Evolutionary conservation across 2,888 invertebrate species (phyloP).

Genomic region (Acrobasis repandana): DNA sequence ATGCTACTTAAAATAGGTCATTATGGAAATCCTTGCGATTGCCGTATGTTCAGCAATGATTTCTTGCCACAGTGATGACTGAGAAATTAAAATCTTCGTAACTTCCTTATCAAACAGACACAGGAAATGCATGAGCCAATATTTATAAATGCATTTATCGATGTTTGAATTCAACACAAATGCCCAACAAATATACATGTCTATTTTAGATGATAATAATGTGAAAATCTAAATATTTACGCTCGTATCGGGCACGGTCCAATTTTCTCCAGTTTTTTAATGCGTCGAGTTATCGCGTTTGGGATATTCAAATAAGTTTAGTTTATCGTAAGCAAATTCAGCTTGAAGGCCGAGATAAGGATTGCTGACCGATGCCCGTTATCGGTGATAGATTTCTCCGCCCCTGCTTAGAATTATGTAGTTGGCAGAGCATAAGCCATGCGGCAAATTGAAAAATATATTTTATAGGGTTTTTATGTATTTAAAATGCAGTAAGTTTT

Average conservation of each 20-base stretch:
- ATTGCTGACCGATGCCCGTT: slow-evolving; percentile 2
- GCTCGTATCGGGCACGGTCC: not conserved
- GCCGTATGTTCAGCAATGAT: no score
- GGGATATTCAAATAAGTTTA: slow-evolving; percentile 15
- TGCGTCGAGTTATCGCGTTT: slow-evolving; percentile 13
- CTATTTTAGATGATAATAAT: slow-evolving; percentile 11
- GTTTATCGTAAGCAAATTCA: slow-evolving; percentile 18
- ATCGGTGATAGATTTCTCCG: slow-evolving; percentile 10
- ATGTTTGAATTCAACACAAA: slow-evolving; percentile 6
- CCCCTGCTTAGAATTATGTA: slow-evolving; percentile 3
- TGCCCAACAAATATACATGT: slow-evolving; percentile 1
- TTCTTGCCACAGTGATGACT: not conserved
- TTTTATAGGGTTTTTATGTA: not conserved
- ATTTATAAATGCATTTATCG: slow-evolving; percentile 20
- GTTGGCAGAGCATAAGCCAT: not conserved
- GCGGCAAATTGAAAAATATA: not conserved
- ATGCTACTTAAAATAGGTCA: no score
- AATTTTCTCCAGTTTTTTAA: not conserved
- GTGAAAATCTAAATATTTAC: slow-evolving; percentile 6
- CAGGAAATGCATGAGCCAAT: slow-evolving; percentile 22
- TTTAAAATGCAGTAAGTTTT: no score
- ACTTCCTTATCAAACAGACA: slow-evolving; percentile 15
- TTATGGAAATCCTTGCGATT: no score
- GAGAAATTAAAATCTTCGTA: not conserved
- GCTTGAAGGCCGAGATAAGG: slow-evolving; percentile 18